phyloP scores from a whole-genome alignment of 2,888 invertebrate genomes.

The Zeuzera pyrina region DNA sequence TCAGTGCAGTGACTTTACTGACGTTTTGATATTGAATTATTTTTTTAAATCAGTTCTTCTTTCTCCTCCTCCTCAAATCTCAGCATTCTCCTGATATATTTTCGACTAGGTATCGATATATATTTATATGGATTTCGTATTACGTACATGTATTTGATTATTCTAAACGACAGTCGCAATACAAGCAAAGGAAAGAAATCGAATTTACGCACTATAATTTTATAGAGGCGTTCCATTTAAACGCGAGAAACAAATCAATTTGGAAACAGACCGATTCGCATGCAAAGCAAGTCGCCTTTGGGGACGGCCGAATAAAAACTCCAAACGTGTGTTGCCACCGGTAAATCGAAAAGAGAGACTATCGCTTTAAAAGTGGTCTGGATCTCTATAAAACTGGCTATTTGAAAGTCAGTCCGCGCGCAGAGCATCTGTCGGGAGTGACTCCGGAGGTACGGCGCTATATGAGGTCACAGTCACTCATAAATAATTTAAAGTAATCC shows the following conservation, averaged over 20 bases:
- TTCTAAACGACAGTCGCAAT: too few species aligned
- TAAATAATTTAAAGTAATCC: slow-evolving; percentile 70
- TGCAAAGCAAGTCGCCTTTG: slow-evolving; percentile 24
- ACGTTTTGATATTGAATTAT: too few species aligned
- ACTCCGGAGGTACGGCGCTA: slow-evolving; percentile 10
- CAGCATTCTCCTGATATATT: too few species aligned
- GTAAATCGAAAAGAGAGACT: slow-evolving; percentile 54
- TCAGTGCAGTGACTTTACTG: too few species aligned
- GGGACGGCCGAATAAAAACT: slow-evolving; percentile 37
- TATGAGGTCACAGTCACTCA: slow-evolving; percentile 42
- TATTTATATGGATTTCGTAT: too few species aligned
- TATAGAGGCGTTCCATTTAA: too few species aligned
- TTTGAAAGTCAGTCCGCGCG: slow-evolving; percentile 51
- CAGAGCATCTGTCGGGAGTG: slow-evolving; percentile 25
- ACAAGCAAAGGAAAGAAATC: too few species aligned
- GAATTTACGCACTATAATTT: too few species aligned
- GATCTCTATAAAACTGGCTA: slow-evolving; percentile 24
- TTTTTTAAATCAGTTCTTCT: too few species aligned
- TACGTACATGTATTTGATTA: too few species aligned
- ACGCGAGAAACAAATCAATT: slow-evolving; percentile 23
- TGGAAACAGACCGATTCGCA: slow-evolving; percentile 25
- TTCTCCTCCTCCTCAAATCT: too few species aligned
- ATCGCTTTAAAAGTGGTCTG: slow-evolving; percentile 50
- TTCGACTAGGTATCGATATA: too few species aligned
- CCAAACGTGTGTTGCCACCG: slow-evolving; percentile 39